A percentile compares a stretch with the other conserved stretches of the same genome.
These are phyloP conservation scores for Heterotis niloticus DNA, from an alignment of 2,113 vertebrate species.

Conservation along the genomic window DNA sequence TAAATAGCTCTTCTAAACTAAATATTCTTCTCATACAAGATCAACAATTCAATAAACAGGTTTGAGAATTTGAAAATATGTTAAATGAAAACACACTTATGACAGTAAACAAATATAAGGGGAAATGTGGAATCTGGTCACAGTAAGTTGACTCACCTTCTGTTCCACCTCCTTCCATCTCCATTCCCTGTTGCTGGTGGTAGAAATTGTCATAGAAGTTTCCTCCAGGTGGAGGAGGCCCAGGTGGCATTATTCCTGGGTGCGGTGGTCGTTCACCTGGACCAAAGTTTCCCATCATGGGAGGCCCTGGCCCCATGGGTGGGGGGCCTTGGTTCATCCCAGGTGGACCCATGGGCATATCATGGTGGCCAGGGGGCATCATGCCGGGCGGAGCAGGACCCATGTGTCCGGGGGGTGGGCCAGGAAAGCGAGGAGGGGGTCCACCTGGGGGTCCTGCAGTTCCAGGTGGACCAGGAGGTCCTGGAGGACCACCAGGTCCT, in stretches of 20 bases:
- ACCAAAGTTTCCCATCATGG: conserved; percentile 76
- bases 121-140: no score
- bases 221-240: conserved; percentile 59
- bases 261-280: conserved; percentile 71
- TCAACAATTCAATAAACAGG: no score
- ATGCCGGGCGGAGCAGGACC: conserved; percentile 53
- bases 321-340: conserved; percentile 70
- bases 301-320: conserved; percentile 59
- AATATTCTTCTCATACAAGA: neutral
- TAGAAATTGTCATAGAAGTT: conserved; percentile 86
- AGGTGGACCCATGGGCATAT: conserved; percentile 69
- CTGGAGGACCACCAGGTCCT: conserved; percentile 51
- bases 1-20: neutral
- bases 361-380: conserved; percentile 56
- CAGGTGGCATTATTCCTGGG: conserved; percentile 69
- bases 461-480: conserved; percentile 53
- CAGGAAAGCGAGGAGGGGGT: conserved; percentile 68
- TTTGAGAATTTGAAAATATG: no score
- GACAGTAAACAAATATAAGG: no score
- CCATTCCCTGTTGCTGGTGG: conserved; percentile 73
- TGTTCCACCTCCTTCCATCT: conserved; percentile 64
- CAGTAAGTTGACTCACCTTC: conserved; percentile 46
- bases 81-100: no score
- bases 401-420: conserved; percentile 63
- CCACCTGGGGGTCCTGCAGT: conserved; percentile 52